Conservation (phyloP, 30 jellyfish, hydroid and myxozoan genomes). For the Sanderia malayensis region DNA sequence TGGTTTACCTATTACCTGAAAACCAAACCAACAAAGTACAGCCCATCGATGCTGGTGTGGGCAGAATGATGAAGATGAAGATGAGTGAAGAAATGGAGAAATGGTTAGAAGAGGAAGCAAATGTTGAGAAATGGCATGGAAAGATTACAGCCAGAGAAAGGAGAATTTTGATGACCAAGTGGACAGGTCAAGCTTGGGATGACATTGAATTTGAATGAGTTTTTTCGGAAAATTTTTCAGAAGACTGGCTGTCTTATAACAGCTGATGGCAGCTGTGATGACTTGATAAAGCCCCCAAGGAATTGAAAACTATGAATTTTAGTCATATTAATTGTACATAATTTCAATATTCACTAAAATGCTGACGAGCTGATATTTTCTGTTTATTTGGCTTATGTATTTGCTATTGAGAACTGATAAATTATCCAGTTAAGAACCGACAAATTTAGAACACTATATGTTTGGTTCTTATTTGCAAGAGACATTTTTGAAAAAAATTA, state of each 20-base stretch:
- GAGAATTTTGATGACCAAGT: too few relatives aligned
- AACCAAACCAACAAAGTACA: conserved; percentile 40
- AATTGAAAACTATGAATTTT: conserved; percentile 35
- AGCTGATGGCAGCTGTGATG: conserved; percentile 35
- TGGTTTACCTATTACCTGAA: conserved; percentile 23
- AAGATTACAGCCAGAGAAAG: conserved; percentile 44
- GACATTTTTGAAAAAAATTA: too few relatives aligned
- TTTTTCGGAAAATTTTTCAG: conserved; percentile 39
- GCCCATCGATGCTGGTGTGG: conserved; percentile 38
- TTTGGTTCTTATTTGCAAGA: too few relatives aligned
- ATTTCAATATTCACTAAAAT: not conserved
- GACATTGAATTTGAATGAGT: too few relatives aligned
- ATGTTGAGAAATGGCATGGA: conserved; percentile 40
- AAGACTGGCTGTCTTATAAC: conserved; percentile 40
- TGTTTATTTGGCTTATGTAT: not conserved
- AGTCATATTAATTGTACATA: not conserved
- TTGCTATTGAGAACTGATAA: not conserved
- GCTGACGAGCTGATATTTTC: not conserved
- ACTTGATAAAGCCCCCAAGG: conserved; percentile 30
- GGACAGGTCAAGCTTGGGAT: too few relatives aligned
- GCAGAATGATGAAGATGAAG: conserved; percentile 26
- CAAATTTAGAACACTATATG: too few relatives aligned
- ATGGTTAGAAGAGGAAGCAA: conserved; percentile 41
- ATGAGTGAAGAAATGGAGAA: conserved; percentile 35
- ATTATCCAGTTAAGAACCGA: not conserved